These are phyloP conservation scores for Archocentrus centrarchus DNA, from an alignment of 2,113 vertebrate species.

Conservation along the genomic window DNA sequence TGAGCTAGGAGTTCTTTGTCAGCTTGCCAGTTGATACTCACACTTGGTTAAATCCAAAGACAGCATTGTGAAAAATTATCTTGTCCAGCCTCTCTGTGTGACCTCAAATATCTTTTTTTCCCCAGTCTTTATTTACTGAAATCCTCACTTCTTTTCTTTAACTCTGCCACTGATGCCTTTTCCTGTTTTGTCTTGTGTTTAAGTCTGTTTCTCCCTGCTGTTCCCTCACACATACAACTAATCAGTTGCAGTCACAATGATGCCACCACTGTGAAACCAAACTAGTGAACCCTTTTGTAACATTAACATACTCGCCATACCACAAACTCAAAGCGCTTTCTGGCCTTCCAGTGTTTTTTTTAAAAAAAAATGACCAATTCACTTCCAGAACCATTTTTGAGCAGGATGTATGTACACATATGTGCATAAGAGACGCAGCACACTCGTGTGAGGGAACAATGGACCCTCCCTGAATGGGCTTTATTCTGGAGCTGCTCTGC, in stretches of 20 bases:
- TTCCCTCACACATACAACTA: constrained; percentile 6
- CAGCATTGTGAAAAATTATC: constrained; percentile 24
- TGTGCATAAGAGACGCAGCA: constrained; percentile 43
- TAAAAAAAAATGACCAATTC: constrained; percentile 43
- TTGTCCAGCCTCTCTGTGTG: background rate
- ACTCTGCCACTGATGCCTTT: background rate
- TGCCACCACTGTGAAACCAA: constrained; percentile 29
- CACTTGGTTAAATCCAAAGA: constrained; percentile 32
- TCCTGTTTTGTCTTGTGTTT: background rate
- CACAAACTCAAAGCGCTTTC: constrained; percentile 49
- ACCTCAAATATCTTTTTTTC: constrained; percentile 3
- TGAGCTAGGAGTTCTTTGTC: constrained; percentile 55
- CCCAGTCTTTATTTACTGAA: background rate
- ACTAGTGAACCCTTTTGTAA: constrained; percentile 45
- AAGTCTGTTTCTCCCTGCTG: background rate
- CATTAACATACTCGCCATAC: background rate
- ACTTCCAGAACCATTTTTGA: constrained; percentile 70
- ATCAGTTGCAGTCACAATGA: constrained; percentile 18
- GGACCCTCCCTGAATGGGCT: constrained; percentile 68
- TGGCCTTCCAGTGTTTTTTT: constrained; percentile 24
- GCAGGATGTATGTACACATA: constrained; percentile 20
- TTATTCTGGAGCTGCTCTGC: constrained; percentile 77
- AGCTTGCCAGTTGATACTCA: constrained; percentile 50
- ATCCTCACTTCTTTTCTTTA: background rate
- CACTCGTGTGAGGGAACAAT: constrained; percentile 72